These are phyloP conservation scores for Cebus imitator DNA, from an alignment of 2,113 vertebrate genomes.

Conservation along the genomic window DNA sequence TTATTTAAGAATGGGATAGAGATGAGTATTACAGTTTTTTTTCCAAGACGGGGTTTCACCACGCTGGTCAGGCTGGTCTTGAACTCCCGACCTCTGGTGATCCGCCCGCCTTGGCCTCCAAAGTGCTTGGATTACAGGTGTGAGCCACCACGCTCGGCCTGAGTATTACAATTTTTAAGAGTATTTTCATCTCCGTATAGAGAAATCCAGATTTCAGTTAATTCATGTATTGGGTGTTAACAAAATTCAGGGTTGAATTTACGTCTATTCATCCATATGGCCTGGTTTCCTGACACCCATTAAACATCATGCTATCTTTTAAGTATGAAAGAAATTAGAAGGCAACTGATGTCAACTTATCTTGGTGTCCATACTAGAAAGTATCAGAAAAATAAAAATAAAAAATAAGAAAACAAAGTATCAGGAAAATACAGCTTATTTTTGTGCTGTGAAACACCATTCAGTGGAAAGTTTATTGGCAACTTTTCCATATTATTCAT, in stretches of 20 bases:
- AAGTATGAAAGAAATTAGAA: neutral
- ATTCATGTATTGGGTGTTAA: slow-evolving; percentile 1
- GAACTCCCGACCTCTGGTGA: too few species aligned
- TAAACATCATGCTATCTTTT: slow-evolving; percentile 45
- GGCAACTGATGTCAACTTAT: neutral
- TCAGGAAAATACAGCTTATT: neutral
- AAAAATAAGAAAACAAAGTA: neutral
- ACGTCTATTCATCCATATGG: neutral
- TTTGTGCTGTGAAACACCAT: neutral
- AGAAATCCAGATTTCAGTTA: slow-evolving; percentile 36
- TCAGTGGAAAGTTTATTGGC: neutral
- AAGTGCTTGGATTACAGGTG: too few species aligned
- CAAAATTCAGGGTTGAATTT: slow-evolving; percentile 44
- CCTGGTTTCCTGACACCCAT: neutral
- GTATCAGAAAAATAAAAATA: neutral
- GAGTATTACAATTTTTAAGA: slow-evolving; percentile 18
- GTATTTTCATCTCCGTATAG: slow-evolving; percentile 42
- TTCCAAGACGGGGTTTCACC: too few species aligned
- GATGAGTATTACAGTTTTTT: neutral
- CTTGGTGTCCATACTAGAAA: neutral
- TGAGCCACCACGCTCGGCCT: too few species aligned
- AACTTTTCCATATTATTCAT: neutral
- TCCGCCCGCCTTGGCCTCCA: too few species aligned
- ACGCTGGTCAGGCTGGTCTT: too few species aligned
- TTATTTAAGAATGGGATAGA: neutral